Evolutionary conservation across 2,113 vertebrate species (phyloP).

Genomic region (Colossoma macropomum): DNA sequence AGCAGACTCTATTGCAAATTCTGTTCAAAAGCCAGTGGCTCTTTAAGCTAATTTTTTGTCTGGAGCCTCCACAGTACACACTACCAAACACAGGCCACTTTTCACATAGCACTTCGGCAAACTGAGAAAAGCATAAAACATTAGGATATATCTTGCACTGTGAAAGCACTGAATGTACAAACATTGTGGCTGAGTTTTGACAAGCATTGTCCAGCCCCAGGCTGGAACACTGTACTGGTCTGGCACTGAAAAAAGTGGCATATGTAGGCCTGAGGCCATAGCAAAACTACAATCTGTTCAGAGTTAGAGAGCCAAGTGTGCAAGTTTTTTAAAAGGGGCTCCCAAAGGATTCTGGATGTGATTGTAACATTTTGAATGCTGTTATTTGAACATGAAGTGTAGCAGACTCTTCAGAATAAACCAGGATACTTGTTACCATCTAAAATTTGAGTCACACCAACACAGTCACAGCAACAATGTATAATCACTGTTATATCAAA

Average conservation of each 20-base stretch:
- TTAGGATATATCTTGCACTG: not conserved
- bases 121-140: too few species aligned
- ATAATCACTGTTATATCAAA: not conserved
- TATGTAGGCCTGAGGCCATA: constrained; percentile 35
- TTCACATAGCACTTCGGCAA: too few species aligned
- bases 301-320: constrained; percentile 32
- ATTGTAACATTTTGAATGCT: not conserved
- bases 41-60: too few species aligned
- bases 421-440: not conserved
- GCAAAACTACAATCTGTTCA: constrained; percentile 52
- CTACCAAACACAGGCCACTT: too few species aligned
- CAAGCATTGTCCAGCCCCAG: not conserved
- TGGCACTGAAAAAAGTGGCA: constrained; percentile 30
- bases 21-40: too few species aligned
- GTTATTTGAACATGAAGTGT: not conserved
- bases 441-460: not conserved
- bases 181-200: not conserved
- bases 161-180: not conserved
- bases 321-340: not conserved
- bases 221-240: not conserved
- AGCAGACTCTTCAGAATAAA: not conserved
- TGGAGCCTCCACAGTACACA: too few species aligned
- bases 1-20: too few species aligned
- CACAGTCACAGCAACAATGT: not conserved
- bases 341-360: not conserved